Base-by-base conservation (phyloP, 2,113 vertebrate genomes). In the Oreochromis spilurus region DNA sequence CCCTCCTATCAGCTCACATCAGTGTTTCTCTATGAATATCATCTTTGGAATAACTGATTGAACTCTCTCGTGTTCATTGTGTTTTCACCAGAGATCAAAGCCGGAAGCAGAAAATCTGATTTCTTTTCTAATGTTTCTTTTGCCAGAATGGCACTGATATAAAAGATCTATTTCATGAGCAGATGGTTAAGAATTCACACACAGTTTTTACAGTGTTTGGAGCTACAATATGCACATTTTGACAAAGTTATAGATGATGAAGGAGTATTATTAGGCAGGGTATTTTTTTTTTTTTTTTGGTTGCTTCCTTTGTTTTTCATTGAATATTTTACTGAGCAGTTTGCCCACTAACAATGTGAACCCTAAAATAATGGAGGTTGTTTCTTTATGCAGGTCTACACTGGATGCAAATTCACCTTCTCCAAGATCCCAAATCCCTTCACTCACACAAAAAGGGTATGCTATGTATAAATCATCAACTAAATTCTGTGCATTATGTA, bases 371-470 rank as follows among this genome's bases (percentile, higher is more conserved):
- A 21, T 16, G 13, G 36, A 2, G 34, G 78, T 43, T 84, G 3
- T 88, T 77, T 82, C 29, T 60, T 17, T 81, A 17, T 50, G 58
- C 48, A 99, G 99, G 98, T 99, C 1, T 99, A 98, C 94, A 97
- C 98, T 6, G 97, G 97, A 82, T 98, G 97, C 95, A 99, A 98
- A 94, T 99, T 98, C 96, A 97, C 94, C 92, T 98, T 99, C 94
- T 97, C 97, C 85, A 99, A 99, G 97, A 99, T 99, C 87, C 98
- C 97, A 29, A 97, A 97, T 58, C 98, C 98, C 6, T 99, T 98
- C 92, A 98, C 96, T 31, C 90, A 97, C 57, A 97, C 96, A 88
- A 99, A 98, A 96, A 94, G 98, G 97, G 99, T 99, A 96, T 87
- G 92, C 79, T 2, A 10, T 50, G 21, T n/a, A 19, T 48, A 11